phyloP scores from a whole-genome alignment of 2,888 invertebrate species.

The Coelogynopora nodosa region DNA sequence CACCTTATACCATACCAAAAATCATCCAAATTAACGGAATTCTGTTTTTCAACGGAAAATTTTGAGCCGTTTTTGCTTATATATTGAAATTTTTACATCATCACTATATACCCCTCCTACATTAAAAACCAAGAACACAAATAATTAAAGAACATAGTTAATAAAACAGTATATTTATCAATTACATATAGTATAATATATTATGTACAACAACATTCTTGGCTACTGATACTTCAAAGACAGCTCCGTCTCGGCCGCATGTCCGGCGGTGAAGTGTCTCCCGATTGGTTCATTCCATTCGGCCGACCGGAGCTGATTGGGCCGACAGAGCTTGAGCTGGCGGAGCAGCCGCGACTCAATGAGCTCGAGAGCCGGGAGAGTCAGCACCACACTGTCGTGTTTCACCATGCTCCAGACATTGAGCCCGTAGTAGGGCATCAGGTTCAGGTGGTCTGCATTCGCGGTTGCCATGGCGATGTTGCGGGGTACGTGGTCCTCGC shows the following conservation, averaged over 20 bases:
- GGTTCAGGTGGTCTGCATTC: slow-evolving; percentile 74
- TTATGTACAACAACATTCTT: too few species aligned
- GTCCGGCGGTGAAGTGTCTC: slow-evolving; percentile 36
- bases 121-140: too few species aligned
- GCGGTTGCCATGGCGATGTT: slow-evolving; percentile 81
- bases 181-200: too few species aligned
- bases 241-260: neutral
- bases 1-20: too few species aligned
- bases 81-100: too few species aligned
- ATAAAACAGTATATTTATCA: too few species aligned
- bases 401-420: slow-evolving; percentile 96
- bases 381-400: slow-evolving; percentile 84
- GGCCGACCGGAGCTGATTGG: neutral
- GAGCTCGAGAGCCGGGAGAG: slow-evolving; percentile 75
- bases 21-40: too few species aligned
- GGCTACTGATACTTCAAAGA: neutral
- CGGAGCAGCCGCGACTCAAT: slow-evolving; percentile 69
- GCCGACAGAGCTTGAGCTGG: slow-evolving; percentile 35
- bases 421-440: slow-evolving; percentile 85
- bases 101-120: too few species aligned
- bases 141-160: too few species aligned
- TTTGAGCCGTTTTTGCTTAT: too few species aligned
- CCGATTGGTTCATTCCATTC: slow-evolving; percentile 31
- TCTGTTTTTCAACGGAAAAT: too few species aligned
- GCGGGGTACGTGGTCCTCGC: slow-evolving; percentile 77